Evolutionary conservation across 2,113 vertebrate genomes (phyloP).

Genomic region (Furnarius figulus): DNA sequence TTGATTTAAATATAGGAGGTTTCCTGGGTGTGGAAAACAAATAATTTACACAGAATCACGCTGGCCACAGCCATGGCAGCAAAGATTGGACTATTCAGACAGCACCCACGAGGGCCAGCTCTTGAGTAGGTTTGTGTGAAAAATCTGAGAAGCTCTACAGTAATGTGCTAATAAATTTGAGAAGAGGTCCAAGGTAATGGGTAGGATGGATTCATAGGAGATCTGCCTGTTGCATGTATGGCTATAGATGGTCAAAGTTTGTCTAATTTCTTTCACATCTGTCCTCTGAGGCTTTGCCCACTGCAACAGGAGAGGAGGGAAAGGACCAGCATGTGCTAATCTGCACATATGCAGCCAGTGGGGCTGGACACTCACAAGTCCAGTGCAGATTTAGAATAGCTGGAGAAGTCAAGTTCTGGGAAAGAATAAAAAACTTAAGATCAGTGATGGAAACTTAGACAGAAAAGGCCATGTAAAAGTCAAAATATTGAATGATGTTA

Average conservation of each 20-base stretch:
- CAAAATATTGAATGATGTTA: background rate
- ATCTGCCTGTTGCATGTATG: background rate
- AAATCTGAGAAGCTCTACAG: background rate
- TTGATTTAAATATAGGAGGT: background rate
- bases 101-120: background rate
- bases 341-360: accelerated
- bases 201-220: background rate
- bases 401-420: background rate
- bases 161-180: background rate
- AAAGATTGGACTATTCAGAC: background rate
- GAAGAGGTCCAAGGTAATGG: background rate
- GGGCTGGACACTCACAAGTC: background rate
- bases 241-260: background rate
- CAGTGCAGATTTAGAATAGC: background rate
- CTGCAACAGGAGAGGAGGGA: background rate
- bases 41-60: background rate
- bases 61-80: background rate
- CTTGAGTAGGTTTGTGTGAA: background rate
- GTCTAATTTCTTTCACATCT: background rate
- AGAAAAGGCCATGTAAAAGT: background rate
- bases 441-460: background rate
- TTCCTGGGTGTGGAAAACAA: background rate
- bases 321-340: background rate
- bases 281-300: background rate
- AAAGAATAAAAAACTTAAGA: background rate